Conservation (phyloP, 2,113 vertebrate species). For the Tor tambroides region DNA sequence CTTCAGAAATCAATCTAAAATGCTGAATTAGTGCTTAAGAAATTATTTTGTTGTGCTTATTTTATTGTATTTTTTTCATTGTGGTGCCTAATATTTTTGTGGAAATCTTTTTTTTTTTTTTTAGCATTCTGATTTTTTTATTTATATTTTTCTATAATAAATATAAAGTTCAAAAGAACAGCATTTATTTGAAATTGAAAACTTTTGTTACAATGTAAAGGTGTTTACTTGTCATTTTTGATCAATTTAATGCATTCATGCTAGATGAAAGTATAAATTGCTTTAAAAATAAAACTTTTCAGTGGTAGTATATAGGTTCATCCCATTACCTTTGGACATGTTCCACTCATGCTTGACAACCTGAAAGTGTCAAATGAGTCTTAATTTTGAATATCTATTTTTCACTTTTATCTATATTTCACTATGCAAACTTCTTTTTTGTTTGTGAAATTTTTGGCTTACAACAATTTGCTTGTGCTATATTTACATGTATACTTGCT, state of each 20-base stretch:
- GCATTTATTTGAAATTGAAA: background rate
- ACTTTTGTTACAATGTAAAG: background rate
- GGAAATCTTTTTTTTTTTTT: too few species aligned
- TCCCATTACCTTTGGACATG: background rate
- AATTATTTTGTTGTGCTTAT: too few species aligned
- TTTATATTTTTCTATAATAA: too few species aligned
- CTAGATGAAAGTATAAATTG: background rate
- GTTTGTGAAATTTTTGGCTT: background rate
- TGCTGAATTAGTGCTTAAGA: background rate
- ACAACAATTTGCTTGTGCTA: background rate
- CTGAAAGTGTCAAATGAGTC: background rate
- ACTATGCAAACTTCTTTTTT: background rate
- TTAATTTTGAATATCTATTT: background rate
- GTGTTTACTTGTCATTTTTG: background rate
- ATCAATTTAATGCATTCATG: background rate
- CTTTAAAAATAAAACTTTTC: background rate
- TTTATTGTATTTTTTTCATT: too few species aligned
- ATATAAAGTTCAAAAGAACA: too few species aligned
- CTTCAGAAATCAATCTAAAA: background rate
- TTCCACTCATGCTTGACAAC: background rate
- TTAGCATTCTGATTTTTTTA: background rate
- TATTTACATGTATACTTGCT: background rate
- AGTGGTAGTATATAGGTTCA: background rate
- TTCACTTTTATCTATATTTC: too few species aligned
- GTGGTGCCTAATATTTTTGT: background rate